Evolutionary conservation across 2,113 vertebrate genomes (phyloP).

Genomic region (Acanthisitta chloris): DNA sequence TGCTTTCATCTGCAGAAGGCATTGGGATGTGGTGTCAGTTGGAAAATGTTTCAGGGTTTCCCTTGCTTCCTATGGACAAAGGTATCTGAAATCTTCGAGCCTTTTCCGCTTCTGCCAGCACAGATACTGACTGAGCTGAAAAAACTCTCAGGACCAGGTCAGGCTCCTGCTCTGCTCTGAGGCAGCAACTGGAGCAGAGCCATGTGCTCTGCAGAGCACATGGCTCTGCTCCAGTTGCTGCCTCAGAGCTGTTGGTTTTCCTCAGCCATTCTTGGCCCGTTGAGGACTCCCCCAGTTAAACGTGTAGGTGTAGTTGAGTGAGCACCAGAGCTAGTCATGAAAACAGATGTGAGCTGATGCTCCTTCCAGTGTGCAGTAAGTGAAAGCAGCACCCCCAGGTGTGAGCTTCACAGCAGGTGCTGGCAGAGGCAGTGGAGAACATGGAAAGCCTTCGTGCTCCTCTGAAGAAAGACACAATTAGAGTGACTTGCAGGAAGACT

Average conservation of each 20-base stretch:
- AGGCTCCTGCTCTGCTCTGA: not conserved
- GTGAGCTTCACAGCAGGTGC: not conserved
- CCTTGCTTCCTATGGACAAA: not conserved
- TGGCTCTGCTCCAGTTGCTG: not conserved
- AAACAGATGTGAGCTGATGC: not conserved
- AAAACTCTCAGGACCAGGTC: not conserved
- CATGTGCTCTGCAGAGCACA: no score
- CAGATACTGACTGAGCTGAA: not conserved
- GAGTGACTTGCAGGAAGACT: not conserved
- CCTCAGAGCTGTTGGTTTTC: not conserved
- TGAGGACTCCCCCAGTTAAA: not conserved
- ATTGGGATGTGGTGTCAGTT: not conserved
- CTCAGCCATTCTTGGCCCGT: not conserved
- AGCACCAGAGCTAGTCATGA: not conserved
- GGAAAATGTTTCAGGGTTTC: not conserved
- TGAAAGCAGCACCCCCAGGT: not conserved
- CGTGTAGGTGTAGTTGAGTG: rapidly evolving
- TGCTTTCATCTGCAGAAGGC: not conserved
- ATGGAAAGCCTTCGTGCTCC: not conserved
- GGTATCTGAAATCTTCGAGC: not conserved
- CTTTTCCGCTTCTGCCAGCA: not conserved
- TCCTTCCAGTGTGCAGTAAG: rapidly evolving
- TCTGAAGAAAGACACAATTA: not conserved
- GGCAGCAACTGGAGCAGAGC: no score
- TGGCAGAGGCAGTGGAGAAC: not conserved